Evolutionary conservation across 2,797 vertebrate genomes (phyloP).

Genomic region (Falco columbarius): DNA sequence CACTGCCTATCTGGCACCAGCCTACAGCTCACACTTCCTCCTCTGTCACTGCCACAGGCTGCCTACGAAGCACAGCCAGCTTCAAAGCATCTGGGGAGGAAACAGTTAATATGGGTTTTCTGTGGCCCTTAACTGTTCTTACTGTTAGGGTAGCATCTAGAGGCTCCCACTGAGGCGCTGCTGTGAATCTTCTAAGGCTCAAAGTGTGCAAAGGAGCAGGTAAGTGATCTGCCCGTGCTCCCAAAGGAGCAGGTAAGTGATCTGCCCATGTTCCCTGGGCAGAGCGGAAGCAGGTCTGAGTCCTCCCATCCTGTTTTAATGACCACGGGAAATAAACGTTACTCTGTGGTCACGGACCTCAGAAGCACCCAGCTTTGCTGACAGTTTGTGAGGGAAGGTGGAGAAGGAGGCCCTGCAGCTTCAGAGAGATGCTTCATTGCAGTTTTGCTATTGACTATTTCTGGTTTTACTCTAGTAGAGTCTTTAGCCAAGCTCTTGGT

Average conservation of each 20-base stretch:
- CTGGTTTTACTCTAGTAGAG: neutral
- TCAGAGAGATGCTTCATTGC: neutral
- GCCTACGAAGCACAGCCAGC: neutral
- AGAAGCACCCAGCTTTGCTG: neutral
- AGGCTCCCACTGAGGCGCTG: neutral
- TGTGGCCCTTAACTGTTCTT: neutral
- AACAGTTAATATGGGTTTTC: neutral
- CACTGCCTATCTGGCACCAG: constrained; percentile 64
- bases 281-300: neutral
- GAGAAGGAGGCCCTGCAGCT: neutral
- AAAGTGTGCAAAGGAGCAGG: neutral
- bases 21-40: constrained; percentile 67
- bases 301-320: neutral
- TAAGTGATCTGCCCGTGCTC: neutral
- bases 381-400: neutral
- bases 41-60: constrained; percentile 17
- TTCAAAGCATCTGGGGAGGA: neutral
- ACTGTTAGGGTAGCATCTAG: neutral
- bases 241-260: neutral
- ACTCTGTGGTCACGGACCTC: neutral
- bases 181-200: neutral
- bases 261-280: neutral
- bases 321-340: neutral
- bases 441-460: neutral
- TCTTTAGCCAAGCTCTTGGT: neutral